Conservation (phyloP, 2,888 invertebrate genomes). For the Acleris cristana region DNA sequence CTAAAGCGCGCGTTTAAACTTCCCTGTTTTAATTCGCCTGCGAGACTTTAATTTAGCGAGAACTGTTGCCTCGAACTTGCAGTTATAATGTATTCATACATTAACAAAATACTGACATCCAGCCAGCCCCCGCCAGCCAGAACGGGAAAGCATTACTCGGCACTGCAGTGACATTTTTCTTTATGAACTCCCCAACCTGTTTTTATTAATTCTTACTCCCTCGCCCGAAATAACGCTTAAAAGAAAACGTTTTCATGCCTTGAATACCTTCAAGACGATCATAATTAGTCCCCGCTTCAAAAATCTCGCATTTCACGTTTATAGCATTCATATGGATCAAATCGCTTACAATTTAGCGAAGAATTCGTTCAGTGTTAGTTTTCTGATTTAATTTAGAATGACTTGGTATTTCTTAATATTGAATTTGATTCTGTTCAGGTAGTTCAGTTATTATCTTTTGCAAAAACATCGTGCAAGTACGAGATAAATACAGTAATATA, state of each 20-base stretch:
- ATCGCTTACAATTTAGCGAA: conserved; percentile 6
- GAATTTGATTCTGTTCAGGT: background rate
- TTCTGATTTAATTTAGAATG: background rate
- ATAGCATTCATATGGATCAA: conserved; percentile 29
- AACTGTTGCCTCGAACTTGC: conserved; percentile 69
- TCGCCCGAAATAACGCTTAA: conserved; percentile 61
- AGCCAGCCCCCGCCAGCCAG: conserved; percentile 47
- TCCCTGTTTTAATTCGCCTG: conserved; percentile 70
- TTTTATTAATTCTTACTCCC: conserved; percentile 72
- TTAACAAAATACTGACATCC: conserved; percentile 64
- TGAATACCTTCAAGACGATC: conserved; percentile 41
- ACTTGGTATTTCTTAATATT: background rate
- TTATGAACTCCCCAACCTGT: conserved; percentile 69
- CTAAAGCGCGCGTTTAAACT: conserved; percentile 72
- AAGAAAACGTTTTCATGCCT: conserved; percentile 58
- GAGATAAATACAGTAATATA: too few relatives aligned
- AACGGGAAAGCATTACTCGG: conserved; percentile 67
- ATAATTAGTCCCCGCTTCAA: conserved; percentile 13
- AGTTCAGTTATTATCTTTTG: too few relatives aligned
- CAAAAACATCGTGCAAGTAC: too few relatives aligned
- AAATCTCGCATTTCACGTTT: conserved; percentile 24
- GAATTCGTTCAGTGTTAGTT: conserved; percentile 4
- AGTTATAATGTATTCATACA: conserved; percentile 71
- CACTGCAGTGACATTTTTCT: conserved; percentile 76
- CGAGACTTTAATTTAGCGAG: conserved; percentile 74